Conservation (phyloP, 2,888 invertebrate species). For the Patella caerulea region DNA sequence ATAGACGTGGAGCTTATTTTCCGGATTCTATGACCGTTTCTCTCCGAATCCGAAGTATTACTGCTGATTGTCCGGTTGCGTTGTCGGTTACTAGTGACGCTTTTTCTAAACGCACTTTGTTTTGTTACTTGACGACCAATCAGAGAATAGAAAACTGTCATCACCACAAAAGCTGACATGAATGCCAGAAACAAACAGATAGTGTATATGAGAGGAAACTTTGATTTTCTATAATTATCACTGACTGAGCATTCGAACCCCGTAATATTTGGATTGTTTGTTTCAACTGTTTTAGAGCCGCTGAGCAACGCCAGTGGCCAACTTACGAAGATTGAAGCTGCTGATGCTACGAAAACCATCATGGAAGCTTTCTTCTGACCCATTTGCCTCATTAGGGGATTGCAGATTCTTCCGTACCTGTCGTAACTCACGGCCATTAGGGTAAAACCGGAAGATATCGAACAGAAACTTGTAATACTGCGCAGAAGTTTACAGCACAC, state of each 20-base stretch:
- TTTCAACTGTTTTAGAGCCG: constrained; percentile 41
- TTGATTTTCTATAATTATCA: constrained; percentile 34
- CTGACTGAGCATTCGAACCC: constrained; percentile 54
- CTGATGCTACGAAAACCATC: constrained; percentile 42
- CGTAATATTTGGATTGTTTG: constrained; percentile 37
- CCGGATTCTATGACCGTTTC: neutral
- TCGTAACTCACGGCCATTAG: constrained; percentile 54
- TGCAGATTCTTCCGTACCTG: constrained; percentile 53
- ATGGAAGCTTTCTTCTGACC: constrained; percentile 40
- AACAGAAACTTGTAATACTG: constrained; percentile 46
- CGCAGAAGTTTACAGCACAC: constrained; percentile 50
- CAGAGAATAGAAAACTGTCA: constrained; percentile 43
- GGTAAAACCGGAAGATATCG: constrained; percentile 53
- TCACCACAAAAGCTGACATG: constrained; percentile 31
- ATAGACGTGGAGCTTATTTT: neutral
- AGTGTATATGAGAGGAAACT: constrained; percentile 45
- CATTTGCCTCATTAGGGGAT: constrained; percentile 45
- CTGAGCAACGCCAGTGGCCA: constrained; percentile 44
- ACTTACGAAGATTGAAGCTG: constrained; percentile 41
- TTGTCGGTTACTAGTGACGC: neutral
- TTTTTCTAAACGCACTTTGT: constrained; percentile 40
- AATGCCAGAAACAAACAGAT: constrained; percentile 41
- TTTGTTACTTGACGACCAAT: constrained; percentile 41
- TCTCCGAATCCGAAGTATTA: neutral
- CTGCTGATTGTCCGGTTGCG: neutral